Evolutionary conservation across 2,113 vertebrate species (phyloP).

Genomic region (Thalassarche chlororhynchos): DNA sequence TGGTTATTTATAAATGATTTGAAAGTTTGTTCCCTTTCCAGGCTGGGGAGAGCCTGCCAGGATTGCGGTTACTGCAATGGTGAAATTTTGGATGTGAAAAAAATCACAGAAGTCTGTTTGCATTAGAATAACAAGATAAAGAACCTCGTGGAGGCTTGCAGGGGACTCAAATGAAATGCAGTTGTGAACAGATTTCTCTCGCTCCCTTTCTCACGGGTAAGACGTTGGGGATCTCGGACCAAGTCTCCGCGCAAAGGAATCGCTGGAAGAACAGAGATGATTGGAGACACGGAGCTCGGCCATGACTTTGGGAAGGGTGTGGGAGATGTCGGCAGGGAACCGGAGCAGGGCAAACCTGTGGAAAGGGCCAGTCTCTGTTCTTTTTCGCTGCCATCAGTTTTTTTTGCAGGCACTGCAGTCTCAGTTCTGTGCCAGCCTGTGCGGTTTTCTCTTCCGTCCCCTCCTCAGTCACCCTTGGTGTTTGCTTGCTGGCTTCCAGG

Average conservation of each 20-base stretch:
- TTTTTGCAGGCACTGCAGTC: neutral
- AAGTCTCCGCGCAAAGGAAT: neutral
- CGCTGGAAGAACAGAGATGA: accelerated
- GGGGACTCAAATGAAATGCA: slow-evolving; percentile 12
- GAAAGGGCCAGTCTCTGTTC: neutral
- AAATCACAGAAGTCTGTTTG: slow-evolving; percentile 70
- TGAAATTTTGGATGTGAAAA: slow-evolving; percentile 61
- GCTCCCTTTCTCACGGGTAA: neutral
- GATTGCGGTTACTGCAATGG: slow-evolving; percentile 50
- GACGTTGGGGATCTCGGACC: neutral
- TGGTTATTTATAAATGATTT: slow-evolving; percentile 76
- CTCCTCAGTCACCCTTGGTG: accelerated
- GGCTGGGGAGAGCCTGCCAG: slow-evolving; percentile 58
- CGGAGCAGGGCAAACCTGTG: neutral
- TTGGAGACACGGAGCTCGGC: accelerated
- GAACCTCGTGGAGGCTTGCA: neutral
- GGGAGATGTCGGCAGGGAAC: neutral
- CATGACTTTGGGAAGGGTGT: accelerated
- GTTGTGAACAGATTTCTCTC: neutral
- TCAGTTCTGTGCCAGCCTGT: neutral
- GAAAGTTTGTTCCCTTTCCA: slow-evolving; percentile 72
- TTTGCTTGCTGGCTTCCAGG: neutral
- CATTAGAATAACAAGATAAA: slow-evolving; percentile 73
- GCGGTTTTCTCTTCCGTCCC: accelerated
- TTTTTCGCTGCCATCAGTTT: accelerated